Evolutionary conservation across 2,888 invertebrate genomes (phyloP), one percentile per base, ranked within the genome.

Genomic region (Morpho helenor): DNA sequence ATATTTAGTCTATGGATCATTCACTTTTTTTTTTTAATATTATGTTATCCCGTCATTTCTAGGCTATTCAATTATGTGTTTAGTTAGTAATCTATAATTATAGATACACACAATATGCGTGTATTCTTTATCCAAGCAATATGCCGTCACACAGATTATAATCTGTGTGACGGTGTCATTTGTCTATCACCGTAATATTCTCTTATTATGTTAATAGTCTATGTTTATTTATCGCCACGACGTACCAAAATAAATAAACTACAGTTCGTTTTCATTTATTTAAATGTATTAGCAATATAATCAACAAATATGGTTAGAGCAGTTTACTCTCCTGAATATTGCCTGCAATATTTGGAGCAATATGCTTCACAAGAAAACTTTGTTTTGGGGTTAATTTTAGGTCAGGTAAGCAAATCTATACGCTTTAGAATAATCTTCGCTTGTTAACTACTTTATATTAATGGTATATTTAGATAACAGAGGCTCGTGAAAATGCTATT

Each of bases 361-460:
- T 92, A 94, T 74, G 92, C 93, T 8, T 91, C 92, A 60, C 84
- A 93, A 64, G 93, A 94, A 74, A 89, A 84, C 68, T 94, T 94
- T 75, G 93, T 93, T 46, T 92, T 95, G 63, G 96, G 96, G 64
- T 89, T 96, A 73, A 94, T 96, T 74, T 88, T 96, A 68, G 96
- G 96, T 64, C 96, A 96, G 93, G 96, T 96, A 88, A 77, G 75
- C 23, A 54, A 4, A 31, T 8, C 10, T 9, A 3, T 72, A 57
- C 5, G 40, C 40, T n/a, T 51, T 23, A 10, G 40, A 47, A 16
- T 40, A 1, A 8, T 7, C 22, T 22, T 48, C 52, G 42, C 41
- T 53, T n/a, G 1, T 45, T 7, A 7, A n/a, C 7, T 22, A 7
- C n/a, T 48, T 43, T 7, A 45, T 31, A 9, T 23, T 39, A n/a